phyloP scores from a whole-genome alignment of 2,888 invertebrate genomes.

The Acholoe squamosa region DNA sequence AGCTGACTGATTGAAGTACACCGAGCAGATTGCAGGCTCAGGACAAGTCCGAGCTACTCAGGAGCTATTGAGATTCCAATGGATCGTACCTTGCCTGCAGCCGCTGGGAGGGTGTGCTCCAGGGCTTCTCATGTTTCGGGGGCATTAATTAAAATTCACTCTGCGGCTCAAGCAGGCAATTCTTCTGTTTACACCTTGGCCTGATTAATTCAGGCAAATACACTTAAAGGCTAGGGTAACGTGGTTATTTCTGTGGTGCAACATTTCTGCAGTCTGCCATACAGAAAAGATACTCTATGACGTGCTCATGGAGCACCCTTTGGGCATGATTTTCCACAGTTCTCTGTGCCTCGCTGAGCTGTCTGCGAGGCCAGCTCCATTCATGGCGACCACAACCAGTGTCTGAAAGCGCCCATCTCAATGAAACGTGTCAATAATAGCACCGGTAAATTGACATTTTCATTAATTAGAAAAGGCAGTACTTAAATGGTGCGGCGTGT shows the following conservation, averaged over 20 bases:
- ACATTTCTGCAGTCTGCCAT: neutral
- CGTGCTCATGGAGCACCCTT: too few relatives aligned
- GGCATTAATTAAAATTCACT: conserved; percentile 9
- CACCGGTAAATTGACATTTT: conserved; percentile 20
- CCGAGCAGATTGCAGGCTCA: too few relatives aligned
- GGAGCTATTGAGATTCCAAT: too few relatives aligned
- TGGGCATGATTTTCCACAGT: too few relatives aligned
- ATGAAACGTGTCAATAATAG: conserved; percentile 10
- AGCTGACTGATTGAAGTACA: too few relatives aligned
- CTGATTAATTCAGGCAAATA: neutral
- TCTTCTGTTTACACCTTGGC: neutral
- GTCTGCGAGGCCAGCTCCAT: neutral
- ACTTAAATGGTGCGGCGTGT: conserved; percentile 20
- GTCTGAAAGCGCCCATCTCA: neutral
- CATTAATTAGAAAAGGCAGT: conserved; percentile 21
- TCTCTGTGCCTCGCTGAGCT: neutral
- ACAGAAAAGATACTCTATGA: neutral
- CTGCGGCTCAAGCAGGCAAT: neutral
- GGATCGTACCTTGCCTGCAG: too few relatives aligned
- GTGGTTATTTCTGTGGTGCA: conserved; percentile 7
- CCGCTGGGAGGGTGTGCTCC: neutral
- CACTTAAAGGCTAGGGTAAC: neutral
- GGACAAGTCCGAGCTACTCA: too few relatives aligned
- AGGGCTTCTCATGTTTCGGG: neutral
- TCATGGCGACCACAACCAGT: neutral